These are phyloP conservation scores for Bettongia penicillata DNA, from an alignment of 2,113 vertebrate species.

Conservation along the genomic window DNA sequence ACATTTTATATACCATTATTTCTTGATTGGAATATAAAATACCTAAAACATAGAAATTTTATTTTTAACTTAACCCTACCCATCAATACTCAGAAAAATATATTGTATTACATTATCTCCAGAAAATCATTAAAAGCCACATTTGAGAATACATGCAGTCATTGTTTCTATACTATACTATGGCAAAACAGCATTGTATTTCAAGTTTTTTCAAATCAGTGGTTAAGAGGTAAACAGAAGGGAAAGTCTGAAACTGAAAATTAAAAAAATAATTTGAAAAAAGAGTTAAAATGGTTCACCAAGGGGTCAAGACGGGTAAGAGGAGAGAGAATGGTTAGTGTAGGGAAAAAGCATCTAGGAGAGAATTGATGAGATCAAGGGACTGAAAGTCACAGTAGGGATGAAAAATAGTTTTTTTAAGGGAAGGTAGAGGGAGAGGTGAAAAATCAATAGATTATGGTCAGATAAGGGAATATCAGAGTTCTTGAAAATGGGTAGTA, in stretches of 20 bases:
- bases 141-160: background rate
- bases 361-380: background rate
- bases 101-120: background rate
- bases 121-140: background rate
- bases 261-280: background rate
- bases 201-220: background rate
- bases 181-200: background rate
- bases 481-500: background rate
- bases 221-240: background rate
- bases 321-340: background rate
- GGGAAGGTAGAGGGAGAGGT: background rate
- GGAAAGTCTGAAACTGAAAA: background rate
- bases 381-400: background rate
- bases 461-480: background rate
- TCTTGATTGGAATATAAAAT: background rate
- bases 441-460: background rate
- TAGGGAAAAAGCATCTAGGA: background rate
- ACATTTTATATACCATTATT: background rate
- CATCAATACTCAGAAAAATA: background rate
- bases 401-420: background rate
- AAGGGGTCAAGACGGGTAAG: background rate
- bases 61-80: conserved; percentile 17
- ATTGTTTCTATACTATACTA: background rate
- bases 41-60: background rate
- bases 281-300: background rate